Evolutionary conservation across 2,797 vertebrate genomes (phyloP), one percentile per base, ranked within the genome.

Genomic region (Phataginus tetradactyla): DNA sequence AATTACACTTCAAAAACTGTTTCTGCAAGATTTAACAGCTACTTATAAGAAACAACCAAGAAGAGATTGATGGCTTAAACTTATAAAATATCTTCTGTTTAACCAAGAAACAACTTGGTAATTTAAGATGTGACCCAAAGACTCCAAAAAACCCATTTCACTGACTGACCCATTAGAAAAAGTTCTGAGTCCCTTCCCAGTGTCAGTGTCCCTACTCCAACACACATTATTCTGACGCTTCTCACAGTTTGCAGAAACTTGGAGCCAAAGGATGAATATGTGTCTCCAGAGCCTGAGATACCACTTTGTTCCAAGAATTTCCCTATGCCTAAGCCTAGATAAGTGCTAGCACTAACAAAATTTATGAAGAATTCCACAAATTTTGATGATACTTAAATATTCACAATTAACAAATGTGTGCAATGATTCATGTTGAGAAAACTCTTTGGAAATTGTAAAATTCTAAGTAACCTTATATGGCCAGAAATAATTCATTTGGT

Each of bases 21-120:
- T 64, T 85, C n/a, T 64, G 32, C 27, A 80, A 96, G 64, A 68
- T 49, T 59, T 37, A 81, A 77, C 2, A 34, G 34, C 17, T 78
- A 39, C 20, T 59, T 86, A 27, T 5, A 75, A 85, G 15, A 90
- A 90, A 69, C 8, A 87, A 80, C 3, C 66, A 86, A 23, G 9
- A 91, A 89, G 69, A 64, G 23, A 75, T 1, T 69, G 10, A 55
- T n/a, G 27, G 12, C 45, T 81, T 63, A 92, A 63, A 64, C 64
- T 92, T 64, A 55, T 63, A 66, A 92, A 95, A 55, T 27, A 17
- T 42, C 39, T 85, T 77, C n/a, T 51, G 21, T 55, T 69, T 80
- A 86, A 64, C 53, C 72, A 92, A 86, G 53, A 90, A 83, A 86
- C n/a, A 95, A 87, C 15, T 39, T 83, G 61, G 12, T 49, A 86